Conservation (phyloP, 1,140 invertebrate genomes). For the Diorhabda carinulata region DNA sequence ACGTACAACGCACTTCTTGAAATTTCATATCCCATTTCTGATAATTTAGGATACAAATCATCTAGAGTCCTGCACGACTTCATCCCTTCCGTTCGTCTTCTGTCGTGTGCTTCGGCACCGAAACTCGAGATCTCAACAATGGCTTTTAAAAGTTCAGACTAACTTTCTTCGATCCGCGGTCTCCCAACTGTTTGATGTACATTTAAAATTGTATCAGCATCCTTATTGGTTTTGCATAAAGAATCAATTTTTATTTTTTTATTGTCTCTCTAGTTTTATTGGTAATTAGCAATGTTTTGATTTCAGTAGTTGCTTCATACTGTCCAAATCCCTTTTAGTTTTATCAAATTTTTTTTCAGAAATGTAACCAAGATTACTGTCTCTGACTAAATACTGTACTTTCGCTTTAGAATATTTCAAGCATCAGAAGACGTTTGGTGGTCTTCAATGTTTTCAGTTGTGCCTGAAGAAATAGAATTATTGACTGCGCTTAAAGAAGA, state of each 20-base stretch:
- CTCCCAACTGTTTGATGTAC: neutral
- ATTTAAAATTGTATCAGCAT: neutral
- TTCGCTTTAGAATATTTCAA: neutral
- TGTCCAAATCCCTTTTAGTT: neutral
- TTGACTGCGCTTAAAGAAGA: too few relatives aligned
- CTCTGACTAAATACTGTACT: neutral
- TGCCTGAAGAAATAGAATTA: too few relatives aligned
- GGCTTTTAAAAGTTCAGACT: neutral
- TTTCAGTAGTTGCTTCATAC: too few relatives aligned
- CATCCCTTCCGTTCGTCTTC: neutral
- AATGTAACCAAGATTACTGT: neutral
- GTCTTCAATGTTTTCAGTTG: too few relatives aligned
- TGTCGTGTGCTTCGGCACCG: neutral
- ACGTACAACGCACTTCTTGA: too few relatives aligned
- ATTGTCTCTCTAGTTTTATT: too few relatives aligned
- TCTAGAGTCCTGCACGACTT: constrained; percentile 1
- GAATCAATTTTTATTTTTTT: neutral
- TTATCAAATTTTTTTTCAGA: neutral
- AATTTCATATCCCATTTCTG: neutral
- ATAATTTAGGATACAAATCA: neutral
- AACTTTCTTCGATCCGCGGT: neutral
- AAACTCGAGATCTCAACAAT: neutral
- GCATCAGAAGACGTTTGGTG: too few relatives aligned
- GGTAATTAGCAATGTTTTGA: too few relatives aligned
- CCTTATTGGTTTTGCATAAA: neutral